phyloP scores from a whole-genome alignment of 2,113 vertebrate species.

The Hippocampus guttulatus region DNA sequence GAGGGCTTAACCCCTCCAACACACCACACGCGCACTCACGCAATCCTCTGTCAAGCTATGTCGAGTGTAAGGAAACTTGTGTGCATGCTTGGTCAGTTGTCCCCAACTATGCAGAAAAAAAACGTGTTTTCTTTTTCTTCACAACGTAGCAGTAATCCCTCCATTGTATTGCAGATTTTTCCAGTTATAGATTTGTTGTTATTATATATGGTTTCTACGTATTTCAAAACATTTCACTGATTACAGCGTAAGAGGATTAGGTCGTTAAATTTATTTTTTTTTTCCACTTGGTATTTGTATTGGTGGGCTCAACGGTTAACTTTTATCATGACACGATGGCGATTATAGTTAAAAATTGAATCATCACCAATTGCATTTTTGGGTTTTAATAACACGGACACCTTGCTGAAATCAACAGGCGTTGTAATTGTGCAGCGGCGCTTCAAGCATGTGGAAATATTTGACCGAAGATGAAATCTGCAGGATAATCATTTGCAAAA shows the following conservation, averaged over 20 bases:
- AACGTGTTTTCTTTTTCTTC: background rate
- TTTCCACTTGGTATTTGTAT: too few relatives aligned
- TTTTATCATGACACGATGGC: too few relatives aligned
- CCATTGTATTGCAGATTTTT: background rate
- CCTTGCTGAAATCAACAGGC: too few relatives aligned
- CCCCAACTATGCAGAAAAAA: background rate
- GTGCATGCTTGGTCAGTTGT: slow-evolving; percentile 18
- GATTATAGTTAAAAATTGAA: too few relatives aligned
- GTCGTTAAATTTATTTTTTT: background rate
- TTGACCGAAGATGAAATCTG: too few relatives aligned
- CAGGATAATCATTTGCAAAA: background rate
- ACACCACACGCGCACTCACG: slow-evolving; percentile 8
- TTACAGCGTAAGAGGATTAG: background rate
- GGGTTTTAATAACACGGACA: too few relatives aligned
- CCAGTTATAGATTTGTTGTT: background rate
- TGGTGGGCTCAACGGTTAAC: too few relatives aligned
- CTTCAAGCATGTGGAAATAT: too few relatives aligned
- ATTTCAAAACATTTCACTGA: background rate
- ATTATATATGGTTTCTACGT: background rate
- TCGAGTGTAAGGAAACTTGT: background rate
- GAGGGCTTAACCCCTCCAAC: slow-evolving; percentile 52
- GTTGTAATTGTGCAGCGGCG: too few relatives aligned
- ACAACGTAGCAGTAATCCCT: background rate
- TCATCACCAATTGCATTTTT: too few relatives aligned
- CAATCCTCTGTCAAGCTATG: slow-evolving; percentile 18